These are phyloP conservation scores for Pleuronectes platessa DNA, from an alignment of 2,113 vertebrate genomes.

Conservation along the genomic window DNA sequence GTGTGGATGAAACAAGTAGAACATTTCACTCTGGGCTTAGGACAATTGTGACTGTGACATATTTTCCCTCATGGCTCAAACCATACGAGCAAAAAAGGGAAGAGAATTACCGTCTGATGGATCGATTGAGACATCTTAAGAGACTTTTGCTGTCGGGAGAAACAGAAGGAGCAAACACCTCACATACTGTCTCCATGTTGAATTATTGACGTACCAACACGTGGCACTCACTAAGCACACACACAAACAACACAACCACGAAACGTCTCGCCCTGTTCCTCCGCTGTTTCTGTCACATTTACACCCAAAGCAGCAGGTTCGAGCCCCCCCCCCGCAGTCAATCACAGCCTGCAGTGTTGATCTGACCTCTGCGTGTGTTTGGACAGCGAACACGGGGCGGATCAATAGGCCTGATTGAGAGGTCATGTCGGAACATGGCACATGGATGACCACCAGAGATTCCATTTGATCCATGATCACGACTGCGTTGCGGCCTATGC, in stretches of 20 bases:
- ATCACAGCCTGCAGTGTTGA: slow-evolving; percentile 53
- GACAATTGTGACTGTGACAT: background rate
- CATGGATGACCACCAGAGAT: slow-evolving; percentile 64
- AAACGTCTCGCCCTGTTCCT: no score
- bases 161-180: slow-evolving; percentile 34
- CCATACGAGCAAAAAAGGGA: background rate
- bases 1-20: background rate
- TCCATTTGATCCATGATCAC: slow-evolving; percentile 53
- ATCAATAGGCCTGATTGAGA: slow-evolving; percentile 80
- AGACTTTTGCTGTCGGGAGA: slow-evolving; percentile 30
- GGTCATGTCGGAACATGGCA: slow-evolving; percentile 77
- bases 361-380: slow-evolving; percentile 61
- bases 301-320: slow-evolving; percentile 1
- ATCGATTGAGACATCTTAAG: background rate
- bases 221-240: no score
- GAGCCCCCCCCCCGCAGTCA: slow-evolving; percentile 23
- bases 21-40: background rate
- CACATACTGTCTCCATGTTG: slow-evolving; percentile 20
- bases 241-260: background rate
- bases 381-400: slow-evolving; percentile 63
- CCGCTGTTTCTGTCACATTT: background rate
- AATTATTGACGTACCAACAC: slow-evolving; percentile 42
- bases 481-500: background rate
- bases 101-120: background rate
- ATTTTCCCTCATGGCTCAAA: no score